A percentile compares a stretch with the other conserved stretches of the same genome.
phyloP scores from a whole-genome alignment of 2,113 vertebrate genomes.

The Passer domesticus region DNA sequence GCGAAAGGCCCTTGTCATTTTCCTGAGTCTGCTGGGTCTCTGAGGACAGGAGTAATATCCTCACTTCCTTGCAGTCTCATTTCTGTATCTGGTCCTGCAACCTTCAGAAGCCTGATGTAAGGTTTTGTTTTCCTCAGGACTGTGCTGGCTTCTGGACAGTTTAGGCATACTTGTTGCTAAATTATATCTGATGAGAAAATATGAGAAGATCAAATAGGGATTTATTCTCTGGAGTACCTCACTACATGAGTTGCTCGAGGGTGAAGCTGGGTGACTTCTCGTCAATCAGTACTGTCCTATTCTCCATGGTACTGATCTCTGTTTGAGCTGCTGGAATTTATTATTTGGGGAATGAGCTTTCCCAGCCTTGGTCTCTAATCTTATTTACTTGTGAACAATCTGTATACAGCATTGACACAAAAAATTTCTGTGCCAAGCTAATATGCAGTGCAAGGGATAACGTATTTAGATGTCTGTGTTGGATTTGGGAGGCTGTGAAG shows the following conservation, averaged over 20 bases:
- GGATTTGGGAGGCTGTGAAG: background rate
- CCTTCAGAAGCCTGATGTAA: background rate
- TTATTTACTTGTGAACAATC: background rate
- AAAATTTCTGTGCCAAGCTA: background rate
- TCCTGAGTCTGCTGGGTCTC: background rate
- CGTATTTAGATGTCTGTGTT: background rate
- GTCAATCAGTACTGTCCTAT: background rate
- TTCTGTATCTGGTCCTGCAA: background rate
- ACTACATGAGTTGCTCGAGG: background rate
- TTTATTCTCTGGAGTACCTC: background rate
- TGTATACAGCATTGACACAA: background rate
- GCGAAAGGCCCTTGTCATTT: background rate
- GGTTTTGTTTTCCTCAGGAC: background rate
- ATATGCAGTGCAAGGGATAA: background rate
- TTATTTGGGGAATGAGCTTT: background rate
- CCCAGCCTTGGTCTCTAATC: background rate
- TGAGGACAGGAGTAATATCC: background rate
- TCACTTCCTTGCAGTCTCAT: background rate
- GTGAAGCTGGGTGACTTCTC: background rate
- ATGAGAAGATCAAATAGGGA: background rate
- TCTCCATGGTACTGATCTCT: background rate
- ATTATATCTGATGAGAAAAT: background rate
- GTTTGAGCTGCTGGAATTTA: background rate
- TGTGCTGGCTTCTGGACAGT: background rate
- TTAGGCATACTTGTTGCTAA: background rate